Conservation (phyloP, 1,140 invertebrate genomes). For the Bombus turneri region DNA sequence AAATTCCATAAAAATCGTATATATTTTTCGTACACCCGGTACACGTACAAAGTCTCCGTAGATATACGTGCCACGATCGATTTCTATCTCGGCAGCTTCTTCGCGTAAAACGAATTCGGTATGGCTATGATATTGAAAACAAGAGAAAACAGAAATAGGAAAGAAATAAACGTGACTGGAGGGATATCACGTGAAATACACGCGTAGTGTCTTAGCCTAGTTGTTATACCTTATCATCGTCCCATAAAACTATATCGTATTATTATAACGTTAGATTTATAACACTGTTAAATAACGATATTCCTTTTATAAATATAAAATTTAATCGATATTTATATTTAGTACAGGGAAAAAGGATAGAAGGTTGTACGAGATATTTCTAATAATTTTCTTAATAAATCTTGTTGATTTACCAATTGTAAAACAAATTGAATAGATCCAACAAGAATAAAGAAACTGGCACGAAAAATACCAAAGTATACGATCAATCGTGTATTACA, state of each 20-base stretch:
- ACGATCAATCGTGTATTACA: no score
- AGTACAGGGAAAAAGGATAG: neutral
- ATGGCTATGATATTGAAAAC: conserved; percentile 32
- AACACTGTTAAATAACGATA: neutral
- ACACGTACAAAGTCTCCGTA: neutral
- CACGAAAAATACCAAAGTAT: no score
- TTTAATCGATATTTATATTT: neutral
- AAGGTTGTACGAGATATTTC: neutral
- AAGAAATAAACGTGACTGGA: neutral
- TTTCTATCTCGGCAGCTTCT: conserved; percentile 47
- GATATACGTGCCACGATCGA: conserved; percentile 47
- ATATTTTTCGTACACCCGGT: conserved; percentile 16
- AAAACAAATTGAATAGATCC: no score
- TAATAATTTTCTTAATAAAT: no score
- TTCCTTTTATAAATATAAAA: neutral
- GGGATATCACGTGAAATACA: conserved; percentile 30
- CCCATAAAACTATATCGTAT: neutral
- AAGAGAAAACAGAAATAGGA: neutral
- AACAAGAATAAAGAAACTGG: no score
- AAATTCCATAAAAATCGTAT: neutral
- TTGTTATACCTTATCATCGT: neutral
- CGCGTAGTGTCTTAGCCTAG: neutral
- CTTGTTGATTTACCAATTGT: no score
- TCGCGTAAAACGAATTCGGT: conserved; percentile 38
- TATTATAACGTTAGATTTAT: neutral